Percentiles rank a stretch among this genome's conserved stretches.
These are phyloP conservation scores for Dendronephthya gigantea DNA, from an alignment of 64 coral and sea anemone species.

Conservation along the genomic window DNA sequence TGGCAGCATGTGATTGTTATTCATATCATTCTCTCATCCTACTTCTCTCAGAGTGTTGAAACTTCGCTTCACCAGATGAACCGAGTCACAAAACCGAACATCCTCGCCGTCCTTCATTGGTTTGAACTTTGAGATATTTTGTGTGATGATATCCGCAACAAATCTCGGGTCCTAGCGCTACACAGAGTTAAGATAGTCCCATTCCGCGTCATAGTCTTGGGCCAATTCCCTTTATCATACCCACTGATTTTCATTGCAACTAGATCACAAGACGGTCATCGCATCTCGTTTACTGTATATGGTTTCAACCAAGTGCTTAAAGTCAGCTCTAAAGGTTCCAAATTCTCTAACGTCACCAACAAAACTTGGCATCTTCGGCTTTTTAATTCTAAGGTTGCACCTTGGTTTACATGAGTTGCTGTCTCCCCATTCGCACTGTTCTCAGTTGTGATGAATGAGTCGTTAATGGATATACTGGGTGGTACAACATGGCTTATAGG, in stretches of 20 bases:
- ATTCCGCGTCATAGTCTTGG: conserved; percentile 26
- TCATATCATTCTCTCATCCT: conserved; percentile 17
- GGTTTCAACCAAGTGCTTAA: conserved; percentile 24
- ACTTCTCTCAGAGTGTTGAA: conserved; percentile 20
- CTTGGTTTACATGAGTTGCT: too few species aligned
- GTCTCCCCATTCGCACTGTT: too few species aligned
- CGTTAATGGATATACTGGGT: too few species aligned
- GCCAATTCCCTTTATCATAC: not conserved
- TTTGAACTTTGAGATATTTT: not conserved
- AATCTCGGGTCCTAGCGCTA: conserved; percentile 22
- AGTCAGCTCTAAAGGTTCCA: conserved; percentile 32
- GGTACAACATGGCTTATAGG: too few species aligned
- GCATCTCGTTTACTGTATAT: conserved; percentile 26
- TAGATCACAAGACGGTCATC: conserved; percentile 21
- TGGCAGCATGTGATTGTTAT: conserved; percentile 38
- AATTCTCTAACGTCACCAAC: conserved; percentile 43
- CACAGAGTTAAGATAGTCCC: conserved; percentile 28
- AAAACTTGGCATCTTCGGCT: not conserved
- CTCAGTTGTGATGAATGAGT: too few species aligned
- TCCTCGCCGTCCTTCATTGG: not conserved
- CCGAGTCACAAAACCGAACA: not conserved
- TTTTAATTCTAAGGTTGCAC: not conserved
- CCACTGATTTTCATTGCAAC: conserved; percentile 21
- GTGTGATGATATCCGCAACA: conserved; percentile 25
- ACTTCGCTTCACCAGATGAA: too few species aligned